Percentiles rank a stretch among this genome's conserved stretches.
phyloP scores from a whole-genome alignment of 2,888 invertebrate species.

The Apamea anceps region DNA sequence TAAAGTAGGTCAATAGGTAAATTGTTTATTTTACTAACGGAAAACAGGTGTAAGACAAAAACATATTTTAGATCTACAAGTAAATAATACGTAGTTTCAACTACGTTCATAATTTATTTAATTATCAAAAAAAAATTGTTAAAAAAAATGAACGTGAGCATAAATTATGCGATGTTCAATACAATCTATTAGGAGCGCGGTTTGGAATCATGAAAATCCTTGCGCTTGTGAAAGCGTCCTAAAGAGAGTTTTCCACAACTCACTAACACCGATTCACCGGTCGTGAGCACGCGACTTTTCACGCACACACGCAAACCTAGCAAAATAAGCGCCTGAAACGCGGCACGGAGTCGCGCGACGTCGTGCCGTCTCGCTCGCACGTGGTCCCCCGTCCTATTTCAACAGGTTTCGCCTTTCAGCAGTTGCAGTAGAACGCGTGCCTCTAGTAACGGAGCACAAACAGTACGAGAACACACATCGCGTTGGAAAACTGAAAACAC shows the following conservation, averaged over 20 bases:
- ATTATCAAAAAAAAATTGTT: neutral
- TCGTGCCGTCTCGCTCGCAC: constrained; percentile 79
- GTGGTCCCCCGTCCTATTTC: constrained; percentile 87
- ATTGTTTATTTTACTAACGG: neutral
- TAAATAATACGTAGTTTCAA: neutral
- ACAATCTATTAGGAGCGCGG: constrained; percentile 75
- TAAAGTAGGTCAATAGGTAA: constrained; percentile 5
- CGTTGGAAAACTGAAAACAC: constrained; percentile 86
- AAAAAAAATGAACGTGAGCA: constrained; percentile 13
- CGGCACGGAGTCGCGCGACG: constrained; percentile 71
- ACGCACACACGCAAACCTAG: constrained; percentile 85
- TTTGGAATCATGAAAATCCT: constrained; percentile 82
- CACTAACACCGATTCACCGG: constrained; percentile 85
- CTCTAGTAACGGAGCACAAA: constrained; percentile 89
- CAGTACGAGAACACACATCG: constrained; percentile 87
- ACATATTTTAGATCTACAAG: neutral
- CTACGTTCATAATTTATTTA: neutral
- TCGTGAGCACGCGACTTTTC: constrained; percentile 86
- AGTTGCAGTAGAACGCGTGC: constrained; percentile 88
- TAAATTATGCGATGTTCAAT: constrained; percentile 71
- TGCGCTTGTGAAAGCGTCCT: constrained; percentile 85
- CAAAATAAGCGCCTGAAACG: constrained; percentile 88
- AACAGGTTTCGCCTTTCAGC: constrained; percentile 90
- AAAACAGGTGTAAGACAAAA: neutral
- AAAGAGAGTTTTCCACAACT: constrained; percentile 89